Conservation (phyloP, 2,888 invertebrate genomes). For the Formica aserva region DNA sequence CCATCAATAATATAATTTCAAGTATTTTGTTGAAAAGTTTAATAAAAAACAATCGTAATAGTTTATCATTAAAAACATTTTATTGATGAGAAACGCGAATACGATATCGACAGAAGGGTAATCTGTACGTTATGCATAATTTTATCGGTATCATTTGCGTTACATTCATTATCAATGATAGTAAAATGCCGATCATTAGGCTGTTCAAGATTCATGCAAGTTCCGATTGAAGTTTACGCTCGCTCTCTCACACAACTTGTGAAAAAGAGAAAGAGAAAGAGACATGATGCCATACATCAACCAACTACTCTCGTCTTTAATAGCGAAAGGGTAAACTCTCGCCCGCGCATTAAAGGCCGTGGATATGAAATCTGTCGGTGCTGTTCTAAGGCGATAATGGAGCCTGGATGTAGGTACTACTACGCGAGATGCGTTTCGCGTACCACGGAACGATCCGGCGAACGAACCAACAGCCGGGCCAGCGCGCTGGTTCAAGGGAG, state of each 20-base stretch:
- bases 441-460: slow-evolving; percentile 53
- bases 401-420: slow-evolving; percentile 29
- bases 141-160: slow-evolving; percentile 5
- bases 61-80: not conserved
- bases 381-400: slow-evolving; percentile 45
- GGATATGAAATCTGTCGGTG: slow-evolving; percentile 46
- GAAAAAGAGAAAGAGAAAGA: not conserved
- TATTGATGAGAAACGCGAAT: not conserved
- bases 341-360: slow-evolving; percentile 31
- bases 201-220: slow-evolving; percentile 25
- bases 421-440: slow-evolving; percentile 56
- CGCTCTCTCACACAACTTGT: slow-evolving; percentile 22
- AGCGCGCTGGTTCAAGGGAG: slow-evolving; percentile 73
- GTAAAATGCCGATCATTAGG: slow-evolving; percentile 16
- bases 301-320: slow-evolving; percentile 33
- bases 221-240: slow-evolving; percentile 41
- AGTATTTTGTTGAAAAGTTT: not conserved
- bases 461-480: slow-evolving; percentile 57
- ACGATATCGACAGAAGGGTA: not conserved
- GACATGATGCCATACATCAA: slow-evolving; percentile 36
- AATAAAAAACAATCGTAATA: not conserved
- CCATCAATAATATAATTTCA: not conserved
- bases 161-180: slow-evolving; percentile 42
- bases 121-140: not conserved
- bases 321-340: slow-evolving; percentile 44